These are phyloP conservation scores for Scaptomyza hsui DNA, from an alignment of 1,140 invertebrate species.

Conservation along the genomic window DNA sequence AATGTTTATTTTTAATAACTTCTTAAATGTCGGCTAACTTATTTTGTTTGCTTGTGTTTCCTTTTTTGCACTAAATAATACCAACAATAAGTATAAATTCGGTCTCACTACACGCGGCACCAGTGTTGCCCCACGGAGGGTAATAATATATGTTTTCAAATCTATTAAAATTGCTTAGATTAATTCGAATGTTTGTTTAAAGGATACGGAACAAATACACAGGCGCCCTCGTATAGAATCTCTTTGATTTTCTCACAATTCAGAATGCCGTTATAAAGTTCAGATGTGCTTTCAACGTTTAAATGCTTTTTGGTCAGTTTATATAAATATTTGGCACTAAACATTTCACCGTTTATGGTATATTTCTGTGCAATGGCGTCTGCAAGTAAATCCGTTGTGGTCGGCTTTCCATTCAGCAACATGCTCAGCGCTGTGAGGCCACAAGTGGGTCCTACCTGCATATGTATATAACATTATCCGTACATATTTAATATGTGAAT, in stretches of 20 bases:
- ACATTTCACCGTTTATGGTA: constrained; percentile 93
- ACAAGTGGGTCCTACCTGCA: constrained; percentile 88
- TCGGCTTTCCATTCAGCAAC: constrained; percentile 87
- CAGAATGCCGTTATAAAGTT: constrained; percentile 68
- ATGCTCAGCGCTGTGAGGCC: constrained; percentile 92
- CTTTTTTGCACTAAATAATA: constrained; percentile 43
- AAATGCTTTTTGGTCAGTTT: constrained; percentile 51
- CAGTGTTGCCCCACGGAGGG: constrained; percentile 19
- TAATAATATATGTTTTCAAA: neutral
- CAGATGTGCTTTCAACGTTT: constrained; percentile 18
- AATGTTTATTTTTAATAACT: constrained; percentile 1
- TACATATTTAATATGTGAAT: neutral
- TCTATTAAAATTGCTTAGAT: neutral
- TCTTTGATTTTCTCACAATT: constrained; percentile 80
- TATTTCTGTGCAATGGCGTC: constrained; percentile 87
- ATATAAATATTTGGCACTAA: constrained; percentile 90
- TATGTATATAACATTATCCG: neutral
- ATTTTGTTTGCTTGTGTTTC: constrained; percentile 25
- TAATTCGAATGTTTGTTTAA: constrained; percentile 43
- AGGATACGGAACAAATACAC: constrained; percentile 85
- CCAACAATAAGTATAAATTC: neutral
- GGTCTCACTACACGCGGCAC: constrained; percentile 22
- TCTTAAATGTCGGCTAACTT: constrained; percentile 7
- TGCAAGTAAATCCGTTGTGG: constrained; percentile 86
- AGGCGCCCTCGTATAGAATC: constrained; percentile 71